Base-by-base conservation (phyloP, 2,797 vertebrate genomes). In the Eulemur rubriventer region DNA sequence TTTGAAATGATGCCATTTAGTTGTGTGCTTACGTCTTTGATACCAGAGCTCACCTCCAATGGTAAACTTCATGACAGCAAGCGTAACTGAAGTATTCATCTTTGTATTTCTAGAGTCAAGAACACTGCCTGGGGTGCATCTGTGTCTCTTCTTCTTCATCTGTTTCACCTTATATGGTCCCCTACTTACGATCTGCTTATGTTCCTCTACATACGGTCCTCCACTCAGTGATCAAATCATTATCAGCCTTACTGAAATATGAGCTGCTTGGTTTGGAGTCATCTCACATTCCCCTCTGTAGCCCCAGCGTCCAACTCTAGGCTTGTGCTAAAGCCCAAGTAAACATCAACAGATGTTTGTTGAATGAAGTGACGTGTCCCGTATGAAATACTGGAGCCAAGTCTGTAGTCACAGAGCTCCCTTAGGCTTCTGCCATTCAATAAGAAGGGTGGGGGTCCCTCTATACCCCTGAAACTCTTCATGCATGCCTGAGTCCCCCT, bases 341-440 rank as follows among this genome's bases (percentile, higher is more conserved):
- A 83, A 67, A 83, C 5, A 80, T 73, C 55, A 57, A 10, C 78
- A 83, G 48, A 63, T 43, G 41, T 69, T 89, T 73, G 5, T 50
- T n/a, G 30, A 93, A 70, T 50, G 30, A 82, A 88, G 73, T n/a
- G 65, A 14, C 43, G 18, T 30, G 2, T 35, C 75, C 3, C 46
- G 7, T 55, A 55, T 80, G n/a, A 79, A 89, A 70, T 50, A 83
- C 46, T 48, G 13, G 41, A 81, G 38, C n/a, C 13, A 55, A 33
- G 1, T 52, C 5, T 87, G 7, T 85, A 76, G 43, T 80, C 55
- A 61, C 4, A 50, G 55, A 93, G 14, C 46, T 87, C 95, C n/a
- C 38, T 1, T 61, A 35, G 33, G 46, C 38, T 79, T 83, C 89
- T 89, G 1, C 41, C 59, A 33, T 91, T 96, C 33, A 83, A 38